Conservation (phyloP, 1,140 invertebrate species). For the Ceratitis capitata region DNA sequence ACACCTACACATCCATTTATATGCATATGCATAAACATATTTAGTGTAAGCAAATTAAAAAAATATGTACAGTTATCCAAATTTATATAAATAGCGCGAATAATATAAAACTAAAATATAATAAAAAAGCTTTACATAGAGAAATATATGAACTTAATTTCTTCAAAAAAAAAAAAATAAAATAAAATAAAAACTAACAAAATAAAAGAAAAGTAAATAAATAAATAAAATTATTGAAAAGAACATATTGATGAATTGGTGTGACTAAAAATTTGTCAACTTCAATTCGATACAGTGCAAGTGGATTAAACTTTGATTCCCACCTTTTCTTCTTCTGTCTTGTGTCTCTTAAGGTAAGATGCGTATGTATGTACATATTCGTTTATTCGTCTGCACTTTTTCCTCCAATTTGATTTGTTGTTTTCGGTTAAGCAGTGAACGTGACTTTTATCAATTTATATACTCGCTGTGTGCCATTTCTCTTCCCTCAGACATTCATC, state of each 20-base stretch:
- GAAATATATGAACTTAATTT: neutral
- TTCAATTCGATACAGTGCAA: neutral
- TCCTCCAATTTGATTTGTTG: neutral
- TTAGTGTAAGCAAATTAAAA: neutral
- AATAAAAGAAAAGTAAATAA: neutral
- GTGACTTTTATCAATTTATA: neutral
- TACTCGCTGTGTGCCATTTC: no score
- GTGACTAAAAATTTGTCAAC: neutral
- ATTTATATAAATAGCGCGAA: no score
- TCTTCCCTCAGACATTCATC: neutral
- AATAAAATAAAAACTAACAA: neutral
- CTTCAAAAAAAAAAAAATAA: neutral
- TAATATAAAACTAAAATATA: no score
- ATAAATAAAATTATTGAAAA: neutral
- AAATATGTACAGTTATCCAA: no score
- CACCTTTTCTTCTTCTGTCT: no score
- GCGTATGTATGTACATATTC: neutral
- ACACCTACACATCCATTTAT: no score
- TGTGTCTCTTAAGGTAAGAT: constrained; percentile 7
- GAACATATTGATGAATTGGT: neutral
- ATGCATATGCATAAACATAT: no score
- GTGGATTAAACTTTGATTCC: neutral
- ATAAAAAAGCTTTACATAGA: no score
- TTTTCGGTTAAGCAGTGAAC: neutral
- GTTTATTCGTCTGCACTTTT: neutral